These are phyloP conservation scores for Drosophila colorata DNA, from an alignment of 2,888 invertebrate genomes.

Conservation along the genomic window DNA sequence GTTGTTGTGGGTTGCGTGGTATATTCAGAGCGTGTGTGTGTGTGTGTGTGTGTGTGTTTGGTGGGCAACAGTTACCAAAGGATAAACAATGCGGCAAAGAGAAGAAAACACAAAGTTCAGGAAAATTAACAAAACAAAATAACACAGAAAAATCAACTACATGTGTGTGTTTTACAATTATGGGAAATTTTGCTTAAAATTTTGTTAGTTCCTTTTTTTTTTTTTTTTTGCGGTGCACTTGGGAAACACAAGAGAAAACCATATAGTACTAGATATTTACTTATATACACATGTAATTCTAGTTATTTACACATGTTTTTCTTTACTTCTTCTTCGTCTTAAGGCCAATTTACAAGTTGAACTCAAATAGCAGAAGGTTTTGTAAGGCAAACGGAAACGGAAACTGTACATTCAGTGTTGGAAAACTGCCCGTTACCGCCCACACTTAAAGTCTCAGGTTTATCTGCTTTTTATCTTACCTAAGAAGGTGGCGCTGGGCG, in stretches of 20 bases:
- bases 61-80: constrained; percentile 72
- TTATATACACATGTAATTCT: constrained; percentile 33
- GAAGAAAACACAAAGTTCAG: constrained; percentile 67
- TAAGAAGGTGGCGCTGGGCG: constrained; percentile 95
- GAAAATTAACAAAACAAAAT: constrained; percentile 65
- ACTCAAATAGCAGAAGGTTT: constrained; percentile 29
- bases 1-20: constrained; percentile 23
- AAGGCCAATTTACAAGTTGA: constrained; percentile 36
- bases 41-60: constrained; percentile 20
- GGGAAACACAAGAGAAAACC: constrained; percentile 44
- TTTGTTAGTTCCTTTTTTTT: constrained; percentile 1
- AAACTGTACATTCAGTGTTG: constrained; percentile 47
- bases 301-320: constrained; percentile 34
- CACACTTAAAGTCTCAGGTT: neutral
- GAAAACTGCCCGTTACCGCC: constrained; percentile 18
- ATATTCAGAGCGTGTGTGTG: constrained; percentile 5
- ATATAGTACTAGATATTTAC: constrained; percentile 25
- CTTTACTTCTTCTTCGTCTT: neutral
- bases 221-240: constrained; percentile 40
- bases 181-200: constrained; percentile 35
- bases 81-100: constrained; percentile 71
- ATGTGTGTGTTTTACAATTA: constrained; percentile 33
- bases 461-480: constrained; percentile 86
- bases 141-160: constrained; percentile 50
- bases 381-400: constrained; percentile 21